These are phyloP conservation scores for Aporrectodea caliginosa DNA, from an alignment of 1,140 invertebrate genomes.

Conservation along the genomic window DNA sequence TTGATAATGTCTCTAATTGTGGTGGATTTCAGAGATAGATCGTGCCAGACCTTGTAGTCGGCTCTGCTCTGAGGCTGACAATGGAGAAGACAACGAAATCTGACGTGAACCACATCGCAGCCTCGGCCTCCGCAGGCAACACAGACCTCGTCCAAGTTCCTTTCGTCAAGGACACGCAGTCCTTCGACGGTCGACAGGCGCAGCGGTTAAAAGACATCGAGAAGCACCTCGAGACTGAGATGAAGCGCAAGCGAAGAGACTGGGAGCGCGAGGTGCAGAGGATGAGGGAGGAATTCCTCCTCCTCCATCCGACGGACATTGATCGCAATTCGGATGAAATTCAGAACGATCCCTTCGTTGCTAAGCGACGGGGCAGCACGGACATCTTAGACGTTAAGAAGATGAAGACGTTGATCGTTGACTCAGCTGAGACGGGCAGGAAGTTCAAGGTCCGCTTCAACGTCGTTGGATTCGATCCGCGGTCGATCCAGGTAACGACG, in stretches of 20 bases:
- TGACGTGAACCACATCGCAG: neutral
- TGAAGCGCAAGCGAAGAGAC: constrained; percentile 21
- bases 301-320: constrained; percentile 26
- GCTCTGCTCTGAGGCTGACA: neutral
- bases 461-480: constrained; percentile 18
- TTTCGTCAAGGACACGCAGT: constrained; percentile 20
- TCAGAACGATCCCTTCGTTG: constrained; percentile 24
- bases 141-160: constrained; percentile 24
- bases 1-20: too few species aligned
- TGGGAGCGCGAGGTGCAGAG: constrained; percentile 32
- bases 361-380: constrained; percentile 26
- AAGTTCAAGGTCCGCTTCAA: constrained; percentile 30
- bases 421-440: constrained; percentile 21
- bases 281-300: constrained; percentile 32
- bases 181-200: constrained; percentile 28
- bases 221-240: constrained; percentile 27
- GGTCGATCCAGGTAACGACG: constrained; percentile 18
- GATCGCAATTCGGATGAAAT: constrained; percentile 21
- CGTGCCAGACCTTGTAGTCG: too few species aligned
- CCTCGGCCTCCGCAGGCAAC: neutral
- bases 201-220: constrained; percentile 29
- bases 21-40: too few species aligned
- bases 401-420: constrained; percentile 31
- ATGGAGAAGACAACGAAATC: neutral
- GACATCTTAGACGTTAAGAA: constrained; percentile 30